Percentiles rank a stretch among this genome's conserved stretches.
Evolutionary conservation across 2,888 invertebrate genomes (phyloP).

Genomic region (Branchipolynoe longqiensis): DNA sequence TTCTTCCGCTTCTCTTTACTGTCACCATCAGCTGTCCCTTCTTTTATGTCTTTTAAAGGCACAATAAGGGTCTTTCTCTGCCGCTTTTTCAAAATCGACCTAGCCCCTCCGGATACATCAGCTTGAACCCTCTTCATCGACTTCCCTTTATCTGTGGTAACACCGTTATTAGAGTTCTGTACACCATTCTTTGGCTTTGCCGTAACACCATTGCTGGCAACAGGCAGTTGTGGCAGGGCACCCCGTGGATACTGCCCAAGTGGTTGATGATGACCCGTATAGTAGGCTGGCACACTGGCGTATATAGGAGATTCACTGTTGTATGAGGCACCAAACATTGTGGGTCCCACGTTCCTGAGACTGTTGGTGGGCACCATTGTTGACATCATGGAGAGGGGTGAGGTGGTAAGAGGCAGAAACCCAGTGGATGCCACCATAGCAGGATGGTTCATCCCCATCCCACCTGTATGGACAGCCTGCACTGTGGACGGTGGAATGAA

Average conservation of each 20-base stretch:
- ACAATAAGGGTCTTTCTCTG: not conserved
- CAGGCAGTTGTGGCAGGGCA: not conserved
- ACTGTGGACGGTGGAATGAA: not conserved
- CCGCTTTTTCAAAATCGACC: not conserved
- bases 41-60: constrained; percentile 7
- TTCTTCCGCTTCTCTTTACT: not conserved
- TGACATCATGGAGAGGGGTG: constrained; percentile 26
- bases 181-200: not conserved
- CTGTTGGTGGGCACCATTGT: constrained; percentile 13
- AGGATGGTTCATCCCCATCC: not conserved
- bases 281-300: not conserved
- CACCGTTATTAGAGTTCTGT: not conserved
- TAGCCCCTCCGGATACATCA: not conserved
- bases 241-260: not conserved
- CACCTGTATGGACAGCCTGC: not conserved
- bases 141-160: not conserved
- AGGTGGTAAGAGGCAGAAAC: constrained; percentile 23
- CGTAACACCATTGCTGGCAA: not conserved
- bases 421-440: not conserved
- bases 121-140: constrained; percentile 5
- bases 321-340: not conserved
- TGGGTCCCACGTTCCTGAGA: not conserved
- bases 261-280: too few species aligned
- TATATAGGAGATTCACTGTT: not conserved
- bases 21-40: too few species aligned